phyloP scores from a whole-genome alignment of 2,113 vertebrate species.

The Neomonachus schauinslandi region DNA sequence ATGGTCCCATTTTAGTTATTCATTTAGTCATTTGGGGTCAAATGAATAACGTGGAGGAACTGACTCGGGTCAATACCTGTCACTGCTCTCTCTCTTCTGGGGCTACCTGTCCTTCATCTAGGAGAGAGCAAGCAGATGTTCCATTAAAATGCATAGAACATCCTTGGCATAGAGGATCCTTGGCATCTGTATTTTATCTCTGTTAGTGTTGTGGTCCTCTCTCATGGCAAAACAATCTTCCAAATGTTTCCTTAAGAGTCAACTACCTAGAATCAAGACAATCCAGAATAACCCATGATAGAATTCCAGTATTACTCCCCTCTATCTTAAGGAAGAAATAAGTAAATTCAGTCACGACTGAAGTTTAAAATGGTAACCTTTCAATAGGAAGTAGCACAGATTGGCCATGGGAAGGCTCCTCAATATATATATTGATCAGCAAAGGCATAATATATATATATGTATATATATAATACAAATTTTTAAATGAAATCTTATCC shows the following conservation, averaged over 20 bases:
- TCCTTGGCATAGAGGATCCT: background rate
- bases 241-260: background rate
- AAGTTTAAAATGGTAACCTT: background rate
- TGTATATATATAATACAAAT: background rate
- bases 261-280: background rate
- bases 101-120: background rate
- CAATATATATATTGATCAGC: too few species aligned
- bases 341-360: background rate
- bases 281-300: background rate
- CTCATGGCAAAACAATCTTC: background rate
- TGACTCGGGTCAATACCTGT: background rate
- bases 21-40: background rate
- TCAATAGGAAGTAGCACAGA: background rate
- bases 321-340: background rate
- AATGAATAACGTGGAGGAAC: background rate
- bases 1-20: background rate
- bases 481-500: background rate
- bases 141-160: background rate
- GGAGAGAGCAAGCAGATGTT: background rate
- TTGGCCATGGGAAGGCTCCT: background rate
- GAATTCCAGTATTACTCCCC: background rate
- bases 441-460: too few species aligned
- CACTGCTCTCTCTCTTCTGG: background rate
- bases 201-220: background rate
- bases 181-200: too few species aligned